These are phyloP conservation scores for Synergus gifuensis DNA, from an alignment of 2,888 invertebrate species.

Conservation along the genomic window DNA sequence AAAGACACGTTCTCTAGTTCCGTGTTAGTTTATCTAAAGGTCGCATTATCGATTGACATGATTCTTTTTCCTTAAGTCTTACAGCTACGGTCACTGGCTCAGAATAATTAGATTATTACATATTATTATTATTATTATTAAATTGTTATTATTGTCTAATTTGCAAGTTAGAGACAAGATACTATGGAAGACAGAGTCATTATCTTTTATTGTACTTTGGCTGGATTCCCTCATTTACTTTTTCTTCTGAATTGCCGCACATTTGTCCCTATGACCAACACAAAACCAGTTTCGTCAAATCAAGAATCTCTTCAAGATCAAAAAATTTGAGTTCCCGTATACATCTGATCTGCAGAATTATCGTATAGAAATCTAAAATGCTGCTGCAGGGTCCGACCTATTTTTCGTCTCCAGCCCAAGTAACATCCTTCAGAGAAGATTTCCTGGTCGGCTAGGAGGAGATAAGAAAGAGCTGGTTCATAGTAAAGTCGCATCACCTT, in stretches of 20 bases:
- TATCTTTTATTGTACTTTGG: not conserved
- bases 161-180: not conserved
- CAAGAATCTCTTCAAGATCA: slow-evolving; percentile 40
- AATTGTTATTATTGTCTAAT: too few relatives aligned
- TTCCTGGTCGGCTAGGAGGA: slow-evolving; percentile 44
- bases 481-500: slow-evolving; percentile 49
- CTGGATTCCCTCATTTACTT: not conserved
- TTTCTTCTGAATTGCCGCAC: slow-evolving; percentile 15
- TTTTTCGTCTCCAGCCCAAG: slow-evolving; percentile 52
- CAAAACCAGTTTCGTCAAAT: slow-evolving; percentile 32
- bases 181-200: not conserved
- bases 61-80: not conserved
- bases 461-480: slow-evolving; percentile 50
- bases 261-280: not conserved
- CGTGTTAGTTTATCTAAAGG: not conserved
- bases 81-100: not conserved
- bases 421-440: slow-evolving; percentile 49
- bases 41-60: slow-evolving; percentile 26
- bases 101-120: not conserved
- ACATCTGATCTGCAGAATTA: slow-evolving; percentile 60
- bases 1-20: slow-evolving; percentile 13
- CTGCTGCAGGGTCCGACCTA: slow-evolving; percentile 56
- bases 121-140: too few relatives aligned
- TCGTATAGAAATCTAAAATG: slow-evolving; percentile 64
- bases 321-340: slow-evolving; percentile 43